phyloP scores from a whole-genome alignment of 2,113 vertebrate genomes.

The Cervus canadensis region DNA sequence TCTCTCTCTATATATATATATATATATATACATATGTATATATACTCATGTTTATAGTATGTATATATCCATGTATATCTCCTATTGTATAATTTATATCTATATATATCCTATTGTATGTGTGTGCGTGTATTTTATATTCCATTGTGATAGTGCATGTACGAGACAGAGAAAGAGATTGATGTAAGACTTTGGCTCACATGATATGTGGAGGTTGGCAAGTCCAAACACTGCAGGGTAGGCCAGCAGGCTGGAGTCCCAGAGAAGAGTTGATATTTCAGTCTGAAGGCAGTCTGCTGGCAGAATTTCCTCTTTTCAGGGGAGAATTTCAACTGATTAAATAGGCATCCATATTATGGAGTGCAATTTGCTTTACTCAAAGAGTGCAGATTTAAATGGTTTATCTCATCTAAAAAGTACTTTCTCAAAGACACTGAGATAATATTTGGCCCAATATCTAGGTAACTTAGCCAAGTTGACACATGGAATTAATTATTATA shows the following conservation, averaged over 20 bases:
- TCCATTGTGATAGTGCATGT: neutral
- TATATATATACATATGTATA: neutral
- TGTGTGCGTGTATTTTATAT: neutral
- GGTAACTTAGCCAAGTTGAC: neutral
- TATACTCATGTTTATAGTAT: neutral
- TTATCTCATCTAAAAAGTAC: neutral
- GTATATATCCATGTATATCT: neutral
- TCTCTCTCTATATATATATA: neutral
- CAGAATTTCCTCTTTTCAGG: neutral
- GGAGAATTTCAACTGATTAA: neutral
- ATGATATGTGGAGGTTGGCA: neutral
- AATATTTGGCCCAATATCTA: neutral
- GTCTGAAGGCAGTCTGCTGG: neutral
- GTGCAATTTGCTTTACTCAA: neutral
- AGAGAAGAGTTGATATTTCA: neutral
- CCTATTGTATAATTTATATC: neutral
- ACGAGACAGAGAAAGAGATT: neutral
- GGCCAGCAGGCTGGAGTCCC: neutral
- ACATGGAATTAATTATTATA: neutral
- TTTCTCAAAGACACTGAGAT: neutral
- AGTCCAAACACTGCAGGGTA: neutral
- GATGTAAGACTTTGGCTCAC: neutral
- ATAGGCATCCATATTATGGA: neutral
- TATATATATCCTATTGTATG: neutral
- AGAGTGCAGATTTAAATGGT: neutral